Evolutionary conservation across 2,888 invertebrate genomes (phyloP), one percentile per base, ranked within the genome.

Genomic region (Nomada hirtipes): DNA sequence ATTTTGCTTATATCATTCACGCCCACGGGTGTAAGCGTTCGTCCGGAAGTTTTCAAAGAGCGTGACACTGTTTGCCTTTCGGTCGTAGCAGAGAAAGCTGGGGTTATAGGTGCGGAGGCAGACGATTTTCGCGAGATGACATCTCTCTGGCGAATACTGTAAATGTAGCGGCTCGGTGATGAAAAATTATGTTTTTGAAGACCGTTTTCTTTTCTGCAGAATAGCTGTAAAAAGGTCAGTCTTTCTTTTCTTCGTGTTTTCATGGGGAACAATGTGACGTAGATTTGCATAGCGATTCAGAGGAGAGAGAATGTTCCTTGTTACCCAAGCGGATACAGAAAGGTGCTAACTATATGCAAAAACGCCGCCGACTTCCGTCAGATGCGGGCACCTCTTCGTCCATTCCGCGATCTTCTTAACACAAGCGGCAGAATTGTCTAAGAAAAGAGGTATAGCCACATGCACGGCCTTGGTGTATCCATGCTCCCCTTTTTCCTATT

Each of bases 291-390:
- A 44, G 57, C 63, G 69, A 69, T 74, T 79, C 26, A 44, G 60
- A 67, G 44, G 57, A 36, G 57, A 61, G 69, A 63, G 83, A 81
- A 83, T 72, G 83, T 86, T 83, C 80, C 84, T 89, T 88, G 81
- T 90, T 90, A 80, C 90, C 79, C 86, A 89, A 91, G 91, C 92
- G 92, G 92, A 92, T 92, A 90, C 90, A 90, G 89, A 91, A 92
- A 91, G 91, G 91, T 92, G 91, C 90, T 90, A 92, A 92, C 88
- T 84, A 90, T 91, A 91, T 91, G 90, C 91, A 89, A 81, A 82
- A 90, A 91, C 88, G 88, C 86, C 87, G 82, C 86, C 70, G 73
- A 87, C 89, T 90, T 90, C 91, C 90, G 91, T 88, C 89, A 90
- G 87, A 64, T 75, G 76, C 67, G 73, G 67, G 64, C 75, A 77